Percentiles rank a stretch among this genome's conserved stretches.
Evolutionary conservation across 2,113 vertebrate genomes (phyloP).

Genomic region (Uria lomvia): DNA sequence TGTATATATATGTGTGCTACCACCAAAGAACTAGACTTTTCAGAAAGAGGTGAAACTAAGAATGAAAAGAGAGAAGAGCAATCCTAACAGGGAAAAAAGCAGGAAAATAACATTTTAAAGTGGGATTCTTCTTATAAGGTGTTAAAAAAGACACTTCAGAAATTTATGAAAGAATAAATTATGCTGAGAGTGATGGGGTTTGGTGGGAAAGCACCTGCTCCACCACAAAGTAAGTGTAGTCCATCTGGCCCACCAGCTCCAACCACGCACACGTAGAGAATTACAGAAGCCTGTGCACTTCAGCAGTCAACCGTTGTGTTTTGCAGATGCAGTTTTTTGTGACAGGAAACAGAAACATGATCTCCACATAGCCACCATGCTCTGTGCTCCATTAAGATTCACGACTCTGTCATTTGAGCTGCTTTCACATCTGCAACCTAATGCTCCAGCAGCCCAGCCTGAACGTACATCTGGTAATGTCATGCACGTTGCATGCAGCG

Average conservation of each 20-base stretch:
- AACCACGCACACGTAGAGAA: background rate
- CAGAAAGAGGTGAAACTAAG: background rate
- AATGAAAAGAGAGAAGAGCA: background rate
- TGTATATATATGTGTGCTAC: background rate
- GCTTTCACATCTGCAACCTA: background rate
- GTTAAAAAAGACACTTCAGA: background rate
- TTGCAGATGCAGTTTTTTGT: background rate
- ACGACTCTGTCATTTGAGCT: background rate
- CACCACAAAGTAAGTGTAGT: background rate
- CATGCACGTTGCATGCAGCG: fast-evolving
- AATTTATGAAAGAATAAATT: background rate
- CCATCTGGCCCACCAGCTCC: background rate
- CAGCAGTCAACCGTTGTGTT: background rate
- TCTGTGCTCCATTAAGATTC: background rate
- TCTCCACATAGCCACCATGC: background rate
- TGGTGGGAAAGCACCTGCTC: background rate
- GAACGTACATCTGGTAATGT: background rate
- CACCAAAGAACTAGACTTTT: background rate
- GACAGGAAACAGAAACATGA: slow-evolving; percentile 1
- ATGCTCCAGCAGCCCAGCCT: background rate
- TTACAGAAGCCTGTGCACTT: background rate
- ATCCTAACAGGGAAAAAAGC: background rate
- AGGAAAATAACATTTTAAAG: background rate
- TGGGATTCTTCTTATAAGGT: background rate
- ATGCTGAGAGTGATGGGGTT: background rate